These are phyloP conservation scores for Mactromeris polynyma DNA, from an alignment of 2,888 invertebrate species.

Conservation along the genomic window DNA sequence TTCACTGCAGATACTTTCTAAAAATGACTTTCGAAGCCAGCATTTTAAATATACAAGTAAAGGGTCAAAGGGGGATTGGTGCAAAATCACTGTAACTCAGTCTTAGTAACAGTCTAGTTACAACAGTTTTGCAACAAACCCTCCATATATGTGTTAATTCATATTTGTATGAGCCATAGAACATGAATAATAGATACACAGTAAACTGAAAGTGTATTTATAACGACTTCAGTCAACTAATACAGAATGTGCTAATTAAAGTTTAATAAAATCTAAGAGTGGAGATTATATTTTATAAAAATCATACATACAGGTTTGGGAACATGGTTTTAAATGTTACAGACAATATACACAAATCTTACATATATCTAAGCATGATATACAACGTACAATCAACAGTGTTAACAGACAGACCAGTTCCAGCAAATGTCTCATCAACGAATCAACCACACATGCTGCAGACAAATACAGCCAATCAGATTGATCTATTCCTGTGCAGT, in stretches of 20 bases:
- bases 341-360: neutral
- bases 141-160: neutral
- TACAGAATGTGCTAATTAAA: neutral
- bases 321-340: neutral
- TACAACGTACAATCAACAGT: neutral
- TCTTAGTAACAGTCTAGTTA: no score
- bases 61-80: no score
- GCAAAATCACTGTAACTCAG: no score
- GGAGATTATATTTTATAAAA: neutral
- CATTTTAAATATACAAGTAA: no score
- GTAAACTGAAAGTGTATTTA: neutral
- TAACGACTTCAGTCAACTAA: neutral
- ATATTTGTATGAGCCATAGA: neutral
- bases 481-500: neutral
- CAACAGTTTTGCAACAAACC: no score
- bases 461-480: no score
- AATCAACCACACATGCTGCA: neutral
- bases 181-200: neutral
- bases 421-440: neutral
- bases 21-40: no score
- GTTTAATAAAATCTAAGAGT: conserved; percentile 1
- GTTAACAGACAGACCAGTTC: neutral
- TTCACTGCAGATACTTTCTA: no score
- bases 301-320: neutral
- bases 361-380: neutral